A percentile compares a stretch with the other conserved stretches of the same genome.
These are phyloP conservation scores for Synchiropus splendidus DNA, from an alignment of 2,113 vertebrate species.

Conservation along the genomic window DNA sequence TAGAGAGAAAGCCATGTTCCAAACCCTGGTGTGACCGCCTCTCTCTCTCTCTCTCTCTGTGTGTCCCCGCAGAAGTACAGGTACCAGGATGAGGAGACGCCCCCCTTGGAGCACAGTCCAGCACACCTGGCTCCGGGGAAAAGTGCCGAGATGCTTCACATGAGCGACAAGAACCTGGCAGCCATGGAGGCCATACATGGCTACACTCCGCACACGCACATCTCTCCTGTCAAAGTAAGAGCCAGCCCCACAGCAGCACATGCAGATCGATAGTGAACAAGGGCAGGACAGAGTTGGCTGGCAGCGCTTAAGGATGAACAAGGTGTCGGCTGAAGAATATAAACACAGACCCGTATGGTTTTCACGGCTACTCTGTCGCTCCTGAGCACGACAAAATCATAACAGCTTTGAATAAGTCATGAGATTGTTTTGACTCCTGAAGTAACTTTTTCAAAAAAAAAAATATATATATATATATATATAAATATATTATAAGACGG, in stretches of 20 bases:
- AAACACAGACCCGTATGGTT: conserved; percentile 1
- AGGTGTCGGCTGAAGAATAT: neutral
- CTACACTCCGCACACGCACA: conserved; percentile 90
- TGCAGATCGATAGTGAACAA: conserved; percentile 21
- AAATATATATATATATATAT: too few relatives aligned
- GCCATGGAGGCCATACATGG: conserved; percentile 92
- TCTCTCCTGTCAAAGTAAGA: conserved; percentile 88
- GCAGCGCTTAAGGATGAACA: conserved; percentile 11
- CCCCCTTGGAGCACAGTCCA: conserved; percentile 86
- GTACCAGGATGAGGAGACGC: conserved; percentile 93
- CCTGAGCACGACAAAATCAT: neutral
- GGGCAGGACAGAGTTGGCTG: conserved; percentile 5
- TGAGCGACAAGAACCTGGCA: conserved; percentile 92
- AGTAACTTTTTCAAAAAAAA: too few relatives aligned
- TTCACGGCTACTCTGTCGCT: neutral
- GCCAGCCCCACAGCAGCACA: conserved; percentile 8
- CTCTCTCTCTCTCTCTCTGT: conserved; percentile 11
- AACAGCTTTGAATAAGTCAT: too few relatives aligned
- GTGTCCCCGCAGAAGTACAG: conserved; percentile 79
- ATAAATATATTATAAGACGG: too few relatives aligned
- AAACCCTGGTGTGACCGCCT: conserved; percentile 7
- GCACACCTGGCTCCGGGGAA: conserved; percentile 82
- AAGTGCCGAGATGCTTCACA: conserved; percentile 88
- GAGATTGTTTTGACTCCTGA: too few relatives aligned
- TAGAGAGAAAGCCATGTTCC: too few relatives aligned